Evolutionary conservation across 1,140 invertebrate species (phyloP).

Genomic region (Apis mellifera): Amel_HAv3.1 CM009932.2:13408501-13409000

Average conservation of each 20-base stretch:
- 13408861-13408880: slow-evolving; percentile 71
- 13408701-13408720: too few relatives aligned
- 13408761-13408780: slow-evolving; percentile 34
- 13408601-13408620: slow-evolving; percentile 66
- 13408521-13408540: slow-evolving; percentile 54
- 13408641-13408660: slow-evolving; percentile 70
- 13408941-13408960: slow-evolving; percentile 59
- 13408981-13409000: neutral
- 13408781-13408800: slow-evolving; percentile 47
- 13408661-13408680: slow-evolving; percentile 71
- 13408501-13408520: slow-evolving; percentile 50
- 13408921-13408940: slow-evolving; percentile 59
- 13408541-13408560: slow-evolving; percentile 66
- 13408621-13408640: slow-evolving; percentile 74
- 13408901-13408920: slow-evolving; percentile 67
- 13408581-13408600: slow-evolving; percentile 68
- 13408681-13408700: slow-evolving; percentile 10
- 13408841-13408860: slow-evolving; percentile 43
- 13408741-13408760: slow-evolving; percentile 9
- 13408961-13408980: too few relatives aligned
- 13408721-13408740: slow-evolving; percentile 35
- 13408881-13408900: slow-evolving; percentile 68
- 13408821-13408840: slow-evolving; percentile 46
- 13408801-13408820: slow-evolving; percentile 58
- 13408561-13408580: slow-evolving; percentile 59